phyloP scores from a whole-genome alignment of 1,140 invertebrate species.

The Pseudachorutes palmiensis region DNA sequence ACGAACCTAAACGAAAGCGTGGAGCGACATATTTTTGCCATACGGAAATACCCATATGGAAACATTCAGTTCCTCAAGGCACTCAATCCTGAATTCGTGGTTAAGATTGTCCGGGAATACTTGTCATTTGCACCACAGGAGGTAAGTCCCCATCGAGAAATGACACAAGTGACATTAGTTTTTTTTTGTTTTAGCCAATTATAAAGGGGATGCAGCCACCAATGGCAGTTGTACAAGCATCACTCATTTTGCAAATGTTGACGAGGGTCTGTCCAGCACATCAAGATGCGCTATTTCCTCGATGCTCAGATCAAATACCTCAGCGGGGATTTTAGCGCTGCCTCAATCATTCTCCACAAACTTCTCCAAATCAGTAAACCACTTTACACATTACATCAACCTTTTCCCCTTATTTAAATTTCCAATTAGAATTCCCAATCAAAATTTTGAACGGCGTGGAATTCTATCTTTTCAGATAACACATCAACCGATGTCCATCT shows the following conservation, averaged over 20 bases:
- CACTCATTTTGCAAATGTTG: slow-evolving; percentile 62
- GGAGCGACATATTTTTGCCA: slow-evolving; percentile 56
- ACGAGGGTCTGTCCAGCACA: slow-evolving; percentile 73
- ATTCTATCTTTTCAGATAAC: slow-evolving; percentile 49
- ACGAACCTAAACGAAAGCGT: slow-evolving; percentile 61
- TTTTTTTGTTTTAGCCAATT: slow-evolving; percentile 40
- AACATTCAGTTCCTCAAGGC: slow-evolving; percentile 64
- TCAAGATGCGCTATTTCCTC: slow-evolving; percentile 60
- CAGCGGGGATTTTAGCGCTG: slow-evolving; percentile 61
- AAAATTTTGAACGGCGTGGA: too few relatives aligned
- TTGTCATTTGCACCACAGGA: slow-evolving; percentile 61
- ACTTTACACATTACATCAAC: too few relatives aligned
- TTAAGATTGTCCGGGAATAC: slow-evolving; percentile 69
- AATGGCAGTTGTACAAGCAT: slow-evolving; percentile 48
- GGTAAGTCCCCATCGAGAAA: slow-evolving; percentile 36
- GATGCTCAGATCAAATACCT: slow-evolving; percentile 72
- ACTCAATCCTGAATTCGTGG: slow-evolving; percentile 77
- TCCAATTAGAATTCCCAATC: background rate
- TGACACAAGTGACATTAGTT: slow-evolving; percentile 10
- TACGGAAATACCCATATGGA: slow-evolving; percentile 57
- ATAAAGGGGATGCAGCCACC: slow-evolving; percentile 46
- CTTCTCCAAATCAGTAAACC: slow-evolving; percentile 55
- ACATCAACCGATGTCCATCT: slow-evolving; percentile 74
- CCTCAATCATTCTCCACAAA: slow-evolving; percentile 57
- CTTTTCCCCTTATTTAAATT: slow-evolving; percentile 8